These are phyloP conservation scores for Wiebesia pumilae DNA, from an alignment of 1,140 invertebrate species.

Conservation along the genomic window DNA sequence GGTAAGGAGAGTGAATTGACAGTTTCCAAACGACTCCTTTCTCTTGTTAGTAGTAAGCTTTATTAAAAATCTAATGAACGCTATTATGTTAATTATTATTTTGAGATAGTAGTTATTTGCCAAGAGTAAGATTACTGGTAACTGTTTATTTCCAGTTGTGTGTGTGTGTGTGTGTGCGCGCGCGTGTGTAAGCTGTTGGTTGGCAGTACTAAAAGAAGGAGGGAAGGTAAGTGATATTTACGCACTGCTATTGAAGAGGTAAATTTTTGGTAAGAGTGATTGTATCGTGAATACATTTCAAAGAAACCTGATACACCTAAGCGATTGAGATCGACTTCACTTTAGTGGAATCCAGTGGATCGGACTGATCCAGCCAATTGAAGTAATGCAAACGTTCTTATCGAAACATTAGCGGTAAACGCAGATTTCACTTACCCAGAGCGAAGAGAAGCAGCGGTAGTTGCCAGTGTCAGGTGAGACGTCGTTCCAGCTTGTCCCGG, in stretches of 20 bases:
- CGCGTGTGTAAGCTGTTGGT: too few species aligned
- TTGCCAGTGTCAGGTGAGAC: slow-evolving; percentile 53
- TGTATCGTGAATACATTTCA: background rate
- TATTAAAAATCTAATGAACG: background rate
- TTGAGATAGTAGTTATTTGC: background rate
- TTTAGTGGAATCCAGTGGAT: background rate
- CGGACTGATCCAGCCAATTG: background rate
- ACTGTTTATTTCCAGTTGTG: too few species aligned
- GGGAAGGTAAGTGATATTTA: background rate
- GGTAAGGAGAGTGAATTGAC: too few species aligned
- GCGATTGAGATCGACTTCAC: background rate
- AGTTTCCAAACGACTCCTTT: too few species aligned
- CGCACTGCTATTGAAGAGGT: background rate
- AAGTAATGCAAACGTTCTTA: background rate
- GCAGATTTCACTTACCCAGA: slow-evolving; percentile 65
- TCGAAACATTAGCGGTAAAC: background rate
- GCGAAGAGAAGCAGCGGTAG: slow-evolving; percentile 63
- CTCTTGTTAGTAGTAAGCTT: background rate
- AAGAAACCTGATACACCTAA: background rate
- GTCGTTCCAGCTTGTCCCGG: slow-evolving; percentile 53
- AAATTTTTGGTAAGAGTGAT: background rate
- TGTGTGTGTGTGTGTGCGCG: too few species aligned
- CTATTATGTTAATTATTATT: background rate
- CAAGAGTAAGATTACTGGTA: background rate
- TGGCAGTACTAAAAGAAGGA: background rate